Base-by-base conservation (phyloP, 2,113 vertebrate species). In the Pelmatolapia mariae region DNA sequence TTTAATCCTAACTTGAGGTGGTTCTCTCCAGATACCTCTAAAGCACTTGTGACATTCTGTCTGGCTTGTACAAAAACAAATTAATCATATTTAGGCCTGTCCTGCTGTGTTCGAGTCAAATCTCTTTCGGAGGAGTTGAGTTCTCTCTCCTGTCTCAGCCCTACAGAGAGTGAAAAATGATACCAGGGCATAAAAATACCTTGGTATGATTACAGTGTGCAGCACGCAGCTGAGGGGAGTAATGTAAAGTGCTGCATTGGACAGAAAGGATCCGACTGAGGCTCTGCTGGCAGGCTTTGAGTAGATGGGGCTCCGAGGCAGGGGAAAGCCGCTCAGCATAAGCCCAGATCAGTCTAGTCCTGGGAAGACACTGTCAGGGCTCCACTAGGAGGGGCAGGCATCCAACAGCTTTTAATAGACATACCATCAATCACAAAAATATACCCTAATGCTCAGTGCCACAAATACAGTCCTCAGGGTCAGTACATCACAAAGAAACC, bases 301-400 rank as follows among this genome's bases (percentile, higher is more conserved):
- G 88, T 29, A 66, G 82, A 91, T 57, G 47, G 56, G 40, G 86
- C 91, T 91, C 83, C 3, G 2, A 81, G 83, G 90, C 71, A 78
- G 81, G 80, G 85, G 54, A 89, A 93, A 93, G 91, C 87, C 68
- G 87, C 88, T 94, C 93, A 92, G 50, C 82, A 57, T 91, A 93
- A 94, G 93, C 89, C 91, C 86, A 82, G 89, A 94, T 95, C 91
- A 91, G 91, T 93, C 88, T 90, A 73, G 82, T 89, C 88, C 89
- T 63, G 38, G 84, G 84, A 93, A 87, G 93, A 89, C 85, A 82
- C 76, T 52, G 86, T 89, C 68, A 71, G 84, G 86, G 61, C 80
- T 87, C 82, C 50, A 53, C 63, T 54, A 82, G 71, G 83, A 78
- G 87, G 86, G 91, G 63, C 57, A 86, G 89, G 84, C 63, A 87